Evolutionary conservation across 2,113 vertebrate species (phyloP).

Genomic region (Paratilapia polleni): DNA sequence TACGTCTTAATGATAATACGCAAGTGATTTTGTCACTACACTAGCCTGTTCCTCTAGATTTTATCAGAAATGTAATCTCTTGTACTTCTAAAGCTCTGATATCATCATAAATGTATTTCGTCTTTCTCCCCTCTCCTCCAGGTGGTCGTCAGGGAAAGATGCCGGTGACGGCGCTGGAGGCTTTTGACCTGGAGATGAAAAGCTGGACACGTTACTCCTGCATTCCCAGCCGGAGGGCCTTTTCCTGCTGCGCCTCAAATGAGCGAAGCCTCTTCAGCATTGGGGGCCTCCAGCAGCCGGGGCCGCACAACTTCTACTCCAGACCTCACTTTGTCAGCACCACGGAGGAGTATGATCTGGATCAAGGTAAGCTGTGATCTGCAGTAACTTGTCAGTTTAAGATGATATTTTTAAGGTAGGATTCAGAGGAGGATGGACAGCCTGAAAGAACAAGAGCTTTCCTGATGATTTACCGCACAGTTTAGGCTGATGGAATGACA

Average conservation of each 20-base stretch:
- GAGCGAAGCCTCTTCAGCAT: slow-evolving; percentile 90
- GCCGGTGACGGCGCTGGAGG: slow-evolving; percentile 94
- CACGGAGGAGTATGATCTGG: slow-evolving; percentile 92
- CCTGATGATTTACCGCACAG: background rate
- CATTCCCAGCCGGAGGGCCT: slow-evolving; percentile 94
- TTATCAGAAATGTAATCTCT: background rate
- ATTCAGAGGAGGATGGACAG: background rate
- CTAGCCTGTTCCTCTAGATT: background rate
- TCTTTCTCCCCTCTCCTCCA: slow-evolving; percentile 51
- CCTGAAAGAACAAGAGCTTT: background rate
- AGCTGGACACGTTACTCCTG: slow-evolving; percentile 94
- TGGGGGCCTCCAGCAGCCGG: slow-evolving; percentile 95
- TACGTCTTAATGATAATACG: background rate
- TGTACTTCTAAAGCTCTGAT: background rate
- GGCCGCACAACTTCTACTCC: slow-evolving; percentile 98
- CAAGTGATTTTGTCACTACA: background rate
- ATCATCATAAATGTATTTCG: background rate
- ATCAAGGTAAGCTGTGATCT: slow-evolving; percentile 84
- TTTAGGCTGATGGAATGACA: background rate
- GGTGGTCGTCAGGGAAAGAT: slow-evolving; percentile 97
- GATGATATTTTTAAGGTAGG: background rate
- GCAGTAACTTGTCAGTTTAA: background rate
- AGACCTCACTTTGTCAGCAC: slow-evolving; percentile 98
- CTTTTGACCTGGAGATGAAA: slow-evolving; percentile 92
- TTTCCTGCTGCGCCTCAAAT: slow-evolving; percentile 88